These are phyloP conservation scores for Diachrysia chrysitis DNA, from an alignment of 2,888 invertebrate species.

Conservation along the genomic window DNA sequence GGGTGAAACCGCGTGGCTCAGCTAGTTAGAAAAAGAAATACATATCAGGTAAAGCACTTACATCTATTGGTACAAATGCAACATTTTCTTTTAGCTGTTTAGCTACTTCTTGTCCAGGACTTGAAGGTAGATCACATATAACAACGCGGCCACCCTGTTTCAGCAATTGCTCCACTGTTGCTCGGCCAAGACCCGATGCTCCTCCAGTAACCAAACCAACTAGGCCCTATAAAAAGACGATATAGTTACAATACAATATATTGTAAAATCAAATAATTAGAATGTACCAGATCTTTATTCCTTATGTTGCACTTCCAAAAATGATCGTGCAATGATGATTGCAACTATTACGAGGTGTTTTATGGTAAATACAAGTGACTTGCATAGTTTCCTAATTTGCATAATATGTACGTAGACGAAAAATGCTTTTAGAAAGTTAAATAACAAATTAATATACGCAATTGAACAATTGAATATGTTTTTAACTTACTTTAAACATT, in stretches of 20 bases:
- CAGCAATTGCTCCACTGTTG: conserved; percentile 95
- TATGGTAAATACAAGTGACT: background rate
- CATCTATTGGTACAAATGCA: conserved; percentile 96
- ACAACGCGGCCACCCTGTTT: conserved; percentile 96
- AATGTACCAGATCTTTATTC: too few relatives aligned
- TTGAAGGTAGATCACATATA: conserved; percentile 95
- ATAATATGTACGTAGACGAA: background rate
- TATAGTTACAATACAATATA: background rate
- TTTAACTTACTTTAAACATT: conserved; percentile 2
- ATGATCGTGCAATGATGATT: too few relatives aligned
- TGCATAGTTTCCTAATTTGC: background rate
- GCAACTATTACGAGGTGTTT: too few relatives aligned
- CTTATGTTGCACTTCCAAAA: too few relatives aligned
- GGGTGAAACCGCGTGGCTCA: too few relatives aligned
- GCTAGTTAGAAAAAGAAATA: too few relatives aligned
- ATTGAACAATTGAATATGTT: background rate
- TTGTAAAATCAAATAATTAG: too few relatives aligned
- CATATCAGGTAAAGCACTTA: conserved; percentile 77
- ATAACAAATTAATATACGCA: background rate
- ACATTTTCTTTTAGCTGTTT: conserved; percentile 92
- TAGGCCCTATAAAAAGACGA: conserved; percentile 89
- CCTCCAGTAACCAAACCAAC: conserved; percentile 98
- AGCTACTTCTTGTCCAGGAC: conserved; percentile 94
- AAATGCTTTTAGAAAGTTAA: background rate
- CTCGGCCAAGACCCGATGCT: conserved; percentile 97